Evolutionary conservation across 2,888 invertebrate genomes (phyloP), one percentile per base, ranked within the genome.

Genomic region (Drosophila fulvimacula): DNA sequence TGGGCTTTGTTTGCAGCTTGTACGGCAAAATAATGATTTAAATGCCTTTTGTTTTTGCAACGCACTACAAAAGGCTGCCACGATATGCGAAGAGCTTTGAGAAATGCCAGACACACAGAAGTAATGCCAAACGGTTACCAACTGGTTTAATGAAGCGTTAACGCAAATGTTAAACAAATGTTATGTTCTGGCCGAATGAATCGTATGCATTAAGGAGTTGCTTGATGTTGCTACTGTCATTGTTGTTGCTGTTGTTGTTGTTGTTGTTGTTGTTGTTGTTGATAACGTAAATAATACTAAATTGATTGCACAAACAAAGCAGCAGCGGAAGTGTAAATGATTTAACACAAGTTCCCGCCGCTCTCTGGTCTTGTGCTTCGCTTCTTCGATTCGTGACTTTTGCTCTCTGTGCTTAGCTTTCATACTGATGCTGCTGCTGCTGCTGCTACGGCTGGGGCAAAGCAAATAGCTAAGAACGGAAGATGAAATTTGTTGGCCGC

Each of bases 141-240:
- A 66, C 81, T 69, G 60, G 82, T 61, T 76, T 90, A 90, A 82
- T 89, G 86, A 79, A 79, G 88, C 89, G 83, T 81, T 88, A 90
- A 83, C 78, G 71, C 71, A 86, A 90, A 90, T 89, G 87, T 86
- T 89, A 90, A 89, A 89, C 89, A 89, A 89, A 90, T 89, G 83
- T 89, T 89, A 81, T 88, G 90, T 89, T 90, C 90, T 88, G 90
- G 86, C 79, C 83, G 88, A 90, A 76, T 81, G 83, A 75, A 73
- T 71, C 71, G 77, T 74, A 72, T 85, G 73, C 74, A 81, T 82
- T 73, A 81, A 70, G 71, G 49, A 57, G 58, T 48, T 48, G 56
- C 42, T 62, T 53, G 21, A n/a, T 42, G 42, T 58, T 65, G 55
- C 27, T 58, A 15, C 36, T 41, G 24, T 30, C 64, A 46, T 24